Percentiles rank a stretch among this genome's conserved stretches.
phyloP scores from a whole-genome alignment of 2,888 invertebrate genomes.

The Schrankia costaestrigalis region DNA sequence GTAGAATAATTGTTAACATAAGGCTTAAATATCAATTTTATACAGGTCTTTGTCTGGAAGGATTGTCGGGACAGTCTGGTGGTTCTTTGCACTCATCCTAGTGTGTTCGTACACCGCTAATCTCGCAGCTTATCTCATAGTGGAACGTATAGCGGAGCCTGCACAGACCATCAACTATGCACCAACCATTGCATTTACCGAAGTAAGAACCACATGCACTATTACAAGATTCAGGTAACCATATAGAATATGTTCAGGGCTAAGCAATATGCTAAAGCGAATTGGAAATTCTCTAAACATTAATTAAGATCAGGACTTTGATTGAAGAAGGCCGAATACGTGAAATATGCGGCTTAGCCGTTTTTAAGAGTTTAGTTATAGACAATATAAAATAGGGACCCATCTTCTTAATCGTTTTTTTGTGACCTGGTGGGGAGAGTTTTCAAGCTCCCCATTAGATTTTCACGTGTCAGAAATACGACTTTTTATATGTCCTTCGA shows the following conservation, averaged over 20 bases:
- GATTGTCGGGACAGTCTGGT: conserved; percentile 99
- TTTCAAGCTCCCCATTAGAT: too few relatives aligned
- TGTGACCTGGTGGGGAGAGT: too few relatives aligned
- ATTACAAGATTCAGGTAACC: conserved; percentile 61
- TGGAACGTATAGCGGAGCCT: conserved; percentile 97
- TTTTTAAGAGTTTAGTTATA: too few relatives aligned
- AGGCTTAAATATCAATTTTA: too few relatives aligned
- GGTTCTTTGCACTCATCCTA: conserved; percentile 99
- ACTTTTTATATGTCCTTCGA: too few relatives aligned
- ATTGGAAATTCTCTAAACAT: conserved; percentile 22
- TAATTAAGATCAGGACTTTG: too few relatives aligned
- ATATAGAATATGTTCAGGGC: conserved; percentile 33
- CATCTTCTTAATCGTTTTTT: too few relatives aligned
- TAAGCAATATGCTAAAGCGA: conserved; percentile 46
- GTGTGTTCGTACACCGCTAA: conserved; percentile 99
- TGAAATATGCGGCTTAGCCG: too few relatives aligned
- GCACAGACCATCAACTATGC: conserved; percentile 88
- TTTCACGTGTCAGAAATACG: too few relatives aligned
- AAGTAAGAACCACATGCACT: conserved; percentile 82
- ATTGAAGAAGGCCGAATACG: too few relatives aligned
- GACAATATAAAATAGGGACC: too few relatives aligned
- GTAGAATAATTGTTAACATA: too few relatives aligned
- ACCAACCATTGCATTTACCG: conserved; percentile 94
- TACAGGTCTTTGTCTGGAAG: conserved; percentile 91
- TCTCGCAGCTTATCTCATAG: conserved; percentile 97